Evolutionary conservation across 2,113 vertebrate genomes (phyloP).

Genomic region (Clarias magur): DNA sequence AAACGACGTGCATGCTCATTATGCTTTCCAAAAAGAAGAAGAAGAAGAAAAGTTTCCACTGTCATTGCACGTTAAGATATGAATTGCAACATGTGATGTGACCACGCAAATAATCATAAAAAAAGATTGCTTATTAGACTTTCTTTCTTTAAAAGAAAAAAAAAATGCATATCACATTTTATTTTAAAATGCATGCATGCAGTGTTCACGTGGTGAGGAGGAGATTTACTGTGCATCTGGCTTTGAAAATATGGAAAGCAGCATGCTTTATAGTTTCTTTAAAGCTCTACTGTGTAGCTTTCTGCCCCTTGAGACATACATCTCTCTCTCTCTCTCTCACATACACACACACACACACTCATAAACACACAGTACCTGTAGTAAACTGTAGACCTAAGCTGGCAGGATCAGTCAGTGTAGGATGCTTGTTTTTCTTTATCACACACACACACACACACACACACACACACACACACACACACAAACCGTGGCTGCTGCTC

Average conservation of each 20-base stretch:
- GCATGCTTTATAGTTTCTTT: neutral
- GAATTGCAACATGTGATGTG: neutral
- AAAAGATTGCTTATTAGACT: neutral
- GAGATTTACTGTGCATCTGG: neutral
- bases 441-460: neutral
- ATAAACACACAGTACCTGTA: conserved; percentile 15
- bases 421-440: neutral
- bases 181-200: neutral
- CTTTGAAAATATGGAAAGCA: neutral
- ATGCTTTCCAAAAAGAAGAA: neutral
- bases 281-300: neutral
- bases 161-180: neutral
- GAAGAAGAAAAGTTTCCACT: too few species aligned
- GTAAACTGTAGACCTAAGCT: conserved; percentile 29
- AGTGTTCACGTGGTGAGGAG: neutral
- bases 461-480: neutral
- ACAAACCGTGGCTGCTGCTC: neutral
- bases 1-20: neutral
- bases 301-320: neutral
- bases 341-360: neutral
- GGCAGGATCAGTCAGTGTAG: conserved; percentile 17
- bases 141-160: too few species aligned
- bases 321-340: neutral
- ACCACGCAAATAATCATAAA: neutral
- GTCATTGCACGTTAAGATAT: neutral